A percentile compares a stretch with the other conserved stretches of the same genome.
These are phyloP conservation scores for Zeugodacus cucurbitae DNA, from an alignment of 1,140 invertebrate genomes.

Conservation along the genomic window DNA sequence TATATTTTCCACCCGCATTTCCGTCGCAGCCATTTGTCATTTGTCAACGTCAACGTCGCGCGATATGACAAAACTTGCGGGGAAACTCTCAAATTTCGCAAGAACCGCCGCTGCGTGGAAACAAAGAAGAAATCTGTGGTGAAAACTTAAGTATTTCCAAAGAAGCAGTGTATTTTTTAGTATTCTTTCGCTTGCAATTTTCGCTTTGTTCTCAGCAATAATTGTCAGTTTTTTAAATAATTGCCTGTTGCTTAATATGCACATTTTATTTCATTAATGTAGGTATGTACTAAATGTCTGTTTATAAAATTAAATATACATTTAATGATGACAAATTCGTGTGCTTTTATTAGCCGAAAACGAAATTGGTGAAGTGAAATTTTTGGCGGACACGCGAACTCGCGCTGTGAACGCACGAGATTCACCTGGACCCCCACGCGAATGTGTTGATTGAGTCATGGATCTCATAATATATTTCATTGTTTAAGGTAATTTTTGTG, in stretches of 20 bases:
- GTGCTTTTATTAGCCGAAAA: constrained; percentile 17
- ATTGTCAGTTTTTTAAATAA: neutral
- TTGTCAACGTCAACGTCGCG: neutral
- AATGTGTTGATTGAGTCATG: neutral
- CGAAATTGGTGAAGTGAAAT: neutral
- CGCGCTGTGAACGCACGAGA: neutral
- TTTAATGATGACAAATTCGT: constrained; percentile 19
- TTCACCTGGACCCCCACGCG: constrained; percentile 9
- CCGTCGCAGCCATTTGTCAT: neutral
- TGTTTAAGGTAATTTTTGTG: neutral
- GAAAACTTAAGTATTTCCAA: neutral
- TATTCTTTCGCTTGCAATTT: neutral
- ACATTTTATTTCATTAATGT: neutral
- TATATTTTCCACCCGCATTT: neutral
- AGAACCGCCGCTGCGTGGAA: neutral
- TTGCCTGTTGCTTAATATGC: neutral
- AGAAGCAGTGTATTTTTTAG: neutral
- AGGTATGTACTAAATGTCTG: neutral
- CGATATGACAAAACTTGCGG: neutral
- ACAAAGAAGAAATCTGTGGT: neutral
- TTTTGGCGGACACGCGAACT: constrained; percentile 22
- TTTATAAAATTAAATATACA: neutral
- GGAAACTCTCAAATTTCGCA: constrained; percentile 18
- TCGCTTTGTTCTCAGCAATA: neutral
- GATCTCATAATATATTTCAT: neutral